A percentile compares a stretch with the other conserved stretches of the same genome.
These are phyloP conservation scores for Lutjanus argentimaculatus DNA, from an alignment of 2,797 vertebrate species.

Conservation along the genomic window DNA sequence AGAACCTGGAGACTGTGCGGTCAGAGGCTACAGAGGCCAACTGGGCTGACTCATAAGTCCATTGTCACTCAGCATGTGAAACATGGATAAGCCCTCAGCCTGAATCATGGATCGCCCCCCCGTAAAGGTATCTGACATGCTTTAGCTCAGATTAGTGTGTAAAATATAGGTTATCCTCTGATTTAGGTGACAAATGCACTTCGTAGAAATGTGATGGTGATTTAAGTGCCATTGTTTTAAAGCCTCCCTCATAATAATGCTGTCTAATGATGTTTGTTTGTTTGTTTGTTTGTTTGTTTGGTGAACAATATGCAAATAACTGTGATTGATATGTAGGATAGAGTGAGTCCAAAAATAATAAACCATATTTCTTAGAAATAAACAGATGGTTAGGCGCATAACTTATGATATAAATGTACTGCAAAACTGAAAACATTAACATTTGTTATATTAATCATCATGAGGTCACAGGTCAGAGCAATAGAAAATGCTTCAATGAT, in stretches of 20 bases:
- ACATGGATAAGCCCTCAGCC: slow-evolving; percentile 76
- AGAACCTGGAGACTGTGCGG: slow-evolving; percentile 49
- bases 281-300: slow-evolving; percentile 52
- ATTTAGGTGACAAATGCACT: slow-evolving; percentile 72
- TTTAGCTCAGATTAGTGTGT: slow-evolving; percentile 78
- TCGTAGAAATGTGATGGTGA: slow-evolving; percentile 29
- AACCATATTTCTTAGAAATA: background rate
- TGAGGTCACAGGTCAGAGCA: slow-evolving; percentile 23
- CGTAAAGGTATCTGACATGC: slow-evolving; percentile 74
- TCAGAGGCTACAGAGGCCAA: slow-evolving; percentile 61
- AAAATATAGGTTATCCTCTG: slow-evolving; percentile 84
- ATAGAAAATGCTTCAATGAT: slow-evolving; percentile 2
- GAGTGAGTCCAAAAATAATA: background rate
- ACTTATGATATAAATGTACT: background rate
- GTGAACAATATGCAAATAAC: slow-evolving; percentile 54
- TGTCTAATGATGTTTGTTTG: slow-evolving; percentile 28
- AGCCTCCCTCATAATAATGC: slow-evolving; percentile 20
- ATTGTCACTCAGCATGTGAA: slow-evolving; percentile 79
- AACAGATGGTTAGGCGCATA: background rate
- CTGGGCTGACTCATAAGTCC: slow-evolving; percentile 69
- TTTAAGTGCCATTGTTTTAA: slow-evolving; percentile 68
- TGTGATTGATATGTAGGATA: slow-evolving; percentile 1
- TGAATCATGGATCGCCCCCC: slow-evolving; percentile 70
- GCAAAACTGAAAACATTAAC: background rate
- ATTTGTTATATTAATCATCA: slow-evolving; percentile 9